A percentile compares a stretch with the other conserved stretches of the same genome.
These are phyloP conservation scores for Halictus rubicundus DNA, from an alignment of 1,140 invertebrate genomes.

Conservation along the genomic window DNA sequence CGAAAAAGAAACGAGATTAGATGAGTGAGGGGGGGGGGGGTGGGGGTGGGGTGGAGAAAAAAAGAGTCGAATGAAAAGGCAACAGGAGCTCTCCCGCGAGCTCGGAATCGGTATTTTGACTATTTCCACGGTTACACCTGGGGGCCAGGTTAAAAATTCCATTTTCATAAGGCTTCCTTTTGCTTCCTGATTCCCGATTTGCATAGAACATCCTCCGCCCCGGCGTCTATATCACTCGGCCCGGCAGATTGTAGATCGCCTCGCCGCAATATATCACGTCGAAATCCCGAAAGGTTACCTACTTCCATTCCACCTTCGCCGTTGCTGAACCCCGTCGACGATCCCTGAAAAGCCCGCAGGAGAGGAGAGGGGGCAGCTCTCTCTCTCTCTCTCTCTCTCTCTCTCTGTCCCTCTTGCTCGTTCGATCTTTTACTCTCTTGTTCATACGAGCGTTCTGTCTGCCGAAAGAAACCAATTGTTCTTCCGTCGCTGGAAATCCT, in stretches of 20 bases:
- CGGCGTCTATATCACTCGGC: conserved; percentile 24
- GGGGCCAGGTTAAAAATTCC: conserved; percentile 18
- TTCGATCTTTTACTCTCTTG: neutral
- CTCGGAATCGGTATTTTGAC: conserved; percentile 14
- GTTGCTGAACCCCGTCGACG: neutral
- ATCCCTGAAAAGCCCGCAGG: conserved; percentile 28
- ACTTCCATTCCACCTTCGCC: conserved; percentile 29
- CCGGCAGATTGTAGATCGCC: conserved; percentile 50
- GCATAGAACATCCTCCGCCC: conserved; percentile 40
- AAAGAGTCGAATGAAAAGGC: neutral
- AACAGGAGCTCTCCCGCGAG: neutral
- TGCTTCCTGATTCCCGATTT: conserved; percentile 52
- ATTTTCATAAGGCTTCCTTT: conserved; percentile 43
- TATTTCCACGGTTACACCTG: conserved; percentile 23
- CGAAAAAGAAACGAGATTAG: neutral
- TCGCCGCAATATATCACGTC: conserved; percentile 44
- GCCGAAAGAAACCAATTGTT: conserved; percentile 41
- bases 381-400: neutral
- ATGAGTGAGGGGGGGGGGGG: no score
- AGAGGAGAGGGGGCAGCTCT: neutral
- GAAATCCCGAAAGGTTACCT: conserved; percentile 46
- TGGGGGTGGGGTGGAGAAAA: no score
- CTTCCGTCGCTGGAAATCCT: neutral
- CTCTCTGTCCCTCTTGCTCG: neutral
- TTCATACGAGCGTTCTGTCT: conserved; percentile 7